phyloP scores from a whole-genome alignment of 2,888 invertebrate species.

The Leptopterna dolabrata region DNA sequence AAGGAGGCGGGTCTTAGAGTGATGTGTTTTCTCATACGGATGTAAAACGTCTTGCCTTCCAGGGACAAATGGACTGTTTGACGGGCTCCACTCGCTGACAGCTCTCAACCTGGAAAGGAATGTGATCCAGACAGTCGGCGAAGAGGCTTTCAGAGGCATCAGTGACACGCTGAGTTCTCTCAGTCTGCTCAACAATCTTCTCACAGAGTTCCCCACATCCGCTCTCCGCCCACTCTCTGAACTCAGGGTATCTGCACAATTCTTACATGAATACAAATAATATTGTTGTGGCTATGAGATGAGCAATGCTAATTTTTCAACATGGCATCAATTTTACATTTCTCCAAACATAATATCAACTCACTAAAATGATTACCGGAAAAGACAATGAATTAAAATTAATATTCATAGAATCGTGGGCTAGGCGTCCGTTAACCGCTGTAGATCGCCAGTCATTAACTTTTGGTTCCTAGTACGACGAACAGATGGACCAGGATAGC shows the following conservation, averaged over 20 bases:
- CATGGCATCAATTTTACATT: too few species aligned
- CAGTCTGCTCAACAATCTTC: constrained; percentile 87
- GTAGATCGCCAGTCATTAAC: too few species aligned
- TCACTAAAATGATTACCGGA: too few species aligned
- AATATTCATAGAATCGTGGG: too few species aligned
- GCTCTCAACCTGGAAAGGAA: constrained; percentile 91
- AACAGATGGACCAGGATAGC: too few species aligned
- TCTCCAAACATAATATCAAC: too few species aligned
- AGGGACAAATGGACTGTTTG: constrained; percentile 76
- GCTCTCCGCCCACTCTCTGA: constrained; percentile 83
- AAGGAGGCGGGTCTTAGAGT: not conserved
- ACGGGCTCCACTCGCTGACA: constrained; percentile 83
- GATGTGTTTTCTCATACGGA: not conserved
- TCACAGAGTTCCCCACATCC: constrained; percentile 86
- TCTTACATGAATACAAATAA: too few species aligned
- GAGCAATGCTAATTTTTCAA: too few species aligned
- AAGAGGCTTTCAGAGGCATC: constrained; percentile 83
- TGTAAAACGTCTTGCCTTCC: constrained; percentile 62
- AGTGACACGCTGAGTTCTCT: constrained; percentile 86
- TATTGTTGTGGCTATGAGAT: too few species aligned
- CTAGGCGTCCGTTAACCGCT: too few species aligned
- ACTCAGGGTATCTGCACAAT: constrained; percentile 71
- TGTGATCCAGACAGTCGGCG: constrained; percentile 80
- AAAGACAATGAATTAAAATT: too few species aligned
- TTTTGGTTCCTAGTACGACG: too few species aligned